These are phyloP conservation scores for Synchiropus splendidus DNA, from an alignment of 2,113 vertebrate genomes.

Conservation along the genomic window DNA sequence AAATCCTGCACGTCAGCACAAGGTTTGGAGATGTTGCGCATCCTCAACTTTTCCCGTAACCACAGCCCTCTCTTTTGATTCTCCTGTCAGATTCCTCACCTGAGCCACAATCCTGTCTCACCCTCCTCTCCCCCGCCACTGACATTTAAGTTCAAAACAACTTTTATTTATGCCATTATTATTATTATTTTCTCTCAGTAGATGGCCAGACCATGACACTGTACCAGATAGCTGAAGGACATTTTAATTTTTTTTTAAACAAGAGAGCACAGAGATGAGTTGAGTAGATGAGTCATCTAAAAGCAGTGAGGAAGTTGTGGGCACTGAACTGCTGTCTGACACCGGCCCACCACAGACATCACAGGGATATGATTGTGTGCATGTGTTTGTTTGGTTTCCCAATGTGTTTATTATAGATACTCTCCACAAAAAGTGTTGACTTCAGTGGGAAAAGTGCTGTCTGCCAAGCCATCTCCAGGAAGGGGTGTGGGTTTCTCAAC, in stretches of 20 bases:
- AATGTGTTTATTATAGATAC: background rate
- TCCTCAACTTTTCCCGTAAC: conserved; percentile 47
- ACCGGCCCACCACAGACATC: conserved; percentile 2
- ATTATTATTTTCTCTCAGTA: too few species aligned
- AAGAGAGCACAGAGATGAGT: too few species aligned
- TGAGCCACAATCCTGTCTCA: conserved; percentile 31
- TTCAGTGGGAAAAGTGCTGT: conserved; percentile 9
- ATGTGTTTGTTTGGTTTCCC: conserved; percentile 1
- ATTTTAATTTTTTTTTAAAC: too few species aligned
- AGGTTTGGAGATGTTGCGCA: too few species aligned
- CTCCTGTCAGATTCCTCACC: conserved; percentile 66
- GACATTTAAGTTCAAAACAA: too few species aligned
- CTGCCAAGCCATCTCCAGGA: conserved; percentile 9
- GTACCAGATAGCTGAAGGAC: too few species aligned
- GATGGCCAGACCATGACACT: too few species aligned
- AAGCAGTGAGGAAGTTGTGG: conserved; percentile 2
- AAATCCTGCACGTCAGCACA: too few species aligned
- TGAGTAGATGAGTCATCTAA: too few species aligned
- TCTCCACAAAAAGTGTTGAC: background rate
- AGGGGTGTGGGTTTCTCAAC: conserved; percentile 18
- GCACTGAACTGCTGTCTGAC: conserved; percentile 10
- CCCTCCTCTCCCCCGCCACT: conserved; percentile 1
- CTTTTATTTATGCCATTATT: too few species aligned
- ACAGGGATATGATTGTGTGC: conserved; percentile 1
- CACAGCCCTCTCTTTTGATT: conserved; percentile 37